These are phyloP conservation scores for Lamprotornis superbus DNA, from an alignment of 2,113 vertebrate genomes.

Conservation along the genomic window DNA sequence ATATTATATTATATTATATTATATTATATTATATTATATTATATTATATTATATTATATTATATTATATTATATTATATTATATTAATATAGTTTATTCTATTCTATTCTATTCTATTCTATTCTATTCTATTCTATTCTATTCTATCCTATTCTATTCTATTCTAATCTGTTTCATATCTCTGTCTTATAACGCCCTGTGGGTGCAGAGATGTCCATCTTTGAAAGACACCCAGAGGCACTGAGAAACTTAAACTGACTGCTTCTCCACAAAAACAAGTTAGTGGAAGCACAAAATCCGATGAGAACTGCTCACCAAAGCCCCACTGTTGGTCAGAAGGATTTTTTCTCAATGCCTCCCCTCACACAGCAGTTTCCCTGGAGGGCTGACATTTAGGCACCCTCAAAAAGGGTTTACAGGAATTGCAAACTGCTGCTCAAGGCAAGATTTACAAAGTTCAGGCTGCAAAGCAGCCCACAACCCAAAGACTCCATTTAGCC, in stretches of 20 bases:
- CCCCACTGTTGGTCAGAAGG: rapidly evolving
- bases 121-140: too few relatives aligned
- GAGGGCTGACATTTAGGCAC: not conserved
- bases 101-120: too few relatives aligned
- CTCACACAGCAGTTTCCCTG: not conserved
- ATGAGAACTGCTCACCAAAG: not conserved
- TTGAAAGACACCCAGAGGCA: not conserved
- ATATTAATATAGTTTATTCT: too few relatives aligned
- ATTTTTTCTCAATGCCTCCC: not conserved
- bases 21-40: too few relatives aligned
- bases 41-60: too few relatives aligned
- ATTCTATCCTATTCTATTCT: too few relatives aligned
- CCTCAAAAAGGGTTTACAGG: not conserved
- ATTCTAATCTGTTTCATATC: too few relatives aligned
- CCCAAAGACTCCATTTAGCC: not conserved
- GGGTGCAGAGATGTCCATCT: not conserved
- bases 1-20: too few relatives aligned
- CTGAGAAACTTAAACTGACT: not conserved
- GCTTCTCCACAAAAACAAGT: not conserved
- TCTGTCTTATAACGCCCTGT: not conserved
- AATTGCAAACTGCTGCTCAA: not conserved
- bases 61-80: too few relatives aligned
- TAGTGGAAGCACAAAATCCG: not conserved
- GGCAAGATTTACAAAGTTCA: constrained; percentile 19
- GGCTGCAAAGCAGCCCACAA: not conserved